Evolutionary conservation across 2,113 vertebrate genomes (phyloP), one percentile per base, ranked within the genome.

Genomic region (Gnathonemus longibarbis): DNA sequence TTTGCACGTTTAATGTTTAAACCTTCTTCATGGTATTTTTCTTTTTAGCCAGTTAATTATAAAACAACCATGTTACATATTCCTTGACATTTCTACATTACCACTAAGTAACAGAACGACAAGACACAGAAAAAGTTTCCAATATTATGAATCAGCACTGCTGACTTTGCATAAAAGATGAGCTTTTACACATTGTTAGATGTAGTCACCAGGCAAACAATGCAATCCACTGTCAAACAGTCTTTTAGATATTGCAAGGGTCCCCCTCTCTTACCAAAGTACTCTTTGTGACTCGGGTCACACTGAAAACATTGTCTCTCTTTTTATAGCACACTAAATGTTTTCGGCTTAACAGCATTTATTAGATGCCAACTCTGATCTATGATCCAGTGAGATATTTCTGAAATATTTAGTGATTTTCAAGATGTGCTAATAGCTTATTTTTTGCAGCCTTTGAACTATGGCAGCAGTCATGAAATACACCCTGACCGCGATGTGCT

Each of bases 301-400:
- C 42, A n/a, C 19, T 46, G 8, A 46, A 84, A 46, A 48, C 80
- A 84, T 48, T 24, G 19, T 91, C 89, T 91, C 91, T 92, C 93
- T 90, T 24, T 9, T 91, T 90, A 91, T 94, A 94, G 91, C 83
- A 49, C 89, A 50, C 89, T 93, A 93, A 91, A 66, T 92, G 91
- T 93, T 94, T 92, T 94, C 90, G 95, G 95, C 94, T 2, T 84
- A 93, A 94, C 89, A 89, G 94, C 94, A 92, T 96, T 97, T 95
- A 94, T 91, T 91, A 94, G 17, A 92, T 96, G 96, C 94, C 96
- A 96, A 39, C 87, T 95, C 94, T 93, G 94, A 94, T 96, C 95
- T 90, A 87, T 91, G 90, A 94, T 93, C 93, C 74, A 88, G 39
- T 90, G 90, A 91, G 92, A 91, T 94, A 92, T 92, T 94, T 95